Base-by-base conservation (phyloP, 2,797 vertebrate genomes). In the Urocyon cinereoargenteus region DNA sequence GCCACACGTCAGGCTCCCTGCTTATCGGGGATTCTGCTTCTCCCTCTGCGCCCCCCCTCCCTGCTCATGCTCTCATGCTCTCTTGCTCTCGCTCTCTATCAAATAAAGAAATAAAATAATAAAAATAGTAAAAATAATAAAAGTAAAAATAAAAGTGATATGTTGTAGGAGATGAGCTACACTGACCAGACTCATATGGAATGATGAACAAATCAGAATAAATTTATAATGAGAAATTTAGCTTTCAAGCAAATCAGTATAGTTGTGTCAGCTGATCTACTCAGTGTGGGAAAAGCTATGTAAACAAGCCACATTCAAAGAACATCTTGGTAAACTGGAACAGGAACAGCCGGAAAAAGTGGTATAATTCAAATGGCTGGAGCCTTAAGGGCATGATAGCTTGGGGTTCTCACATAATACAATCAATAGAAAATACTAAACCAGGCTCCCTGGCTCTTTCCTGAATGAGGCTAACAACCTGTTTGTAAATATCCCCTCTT, bases 151-250 rank as follows among this genome's bases (percentile, higher is more conserved):
- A 45, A 45, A 45, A 45, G 40, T 45, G 40, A 45, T 45, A 45
- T 57, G 14, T 81, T 91, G 28, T 21, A 75, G 36, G 26, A 57
- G 5, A 55, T 77, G 34, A 75, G 6, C 14, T 84, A 57, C 1
- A 72, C 13, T 93, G 89, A 91, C 12, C 14, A 93, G 77, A 91
- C 34, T 83, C 49, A 59, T 61, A 70, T 14, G 6, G 24, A 86
- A 4, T 36, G 40, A 66, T 79, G 26, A 91, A 5, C 34, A 59
- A 77, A 92, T 13, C 34, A 70, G 31, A 92, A 93, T 24, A 79
- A 2, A 68, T 45, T 86, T 85, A 89, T 96, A 88, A 87, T 49
- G 79, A 89, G 51, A 91, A 86, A 64, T 73, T 93, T 81, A 81
- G 59, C 49, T 93, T 91, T 18, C 12, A 89, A 72, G 53, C 3